Base-by-base conservation (phyloP, 2,888 invertebrate species). In the Agrilus mali region DNA sequence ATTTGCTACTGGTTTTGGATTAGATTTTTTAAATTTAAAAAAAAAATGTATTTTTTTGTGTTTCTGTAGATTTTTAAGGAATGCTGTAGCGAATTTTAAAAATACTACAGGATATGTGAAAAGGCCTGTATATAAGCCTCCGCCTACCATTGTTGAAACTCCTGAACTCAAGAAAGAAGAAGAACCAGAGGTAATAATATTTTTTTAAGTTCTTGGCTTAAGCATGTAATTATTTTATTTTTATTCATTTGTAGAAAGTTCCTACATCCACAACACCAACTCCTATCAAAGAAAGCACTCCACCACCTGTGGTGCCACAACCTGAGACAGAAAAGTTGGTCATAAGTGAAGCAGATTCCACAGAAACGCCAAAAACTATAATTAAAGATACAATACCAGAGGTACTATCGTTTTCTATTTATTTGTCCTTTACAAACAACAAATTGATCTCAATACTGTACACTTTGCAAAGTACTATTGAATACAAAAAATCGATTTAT, bases 51-150 rank as follows among this genome's bases (percentile, higher is more conserved):
- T 8, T 35, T 31, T 33, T 38, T 36, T 14, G 15, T 35, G 7
- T 39, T 36, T 43, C 47, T 53, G 16, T 77, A 63, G 92, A 54
- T 93, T 88, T 70, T 68, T 95, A 46, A 75, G 95, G 37, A 89
- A 84, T 55, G 86, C 90, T 1, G 94, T 95, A 1, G 80, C 81
- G 43, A 83, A 86, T 54, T 96, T 93, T 63, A 86, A 85, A 55
- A 93, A 92, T 65, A 87, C 90, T 58, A 90, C 90, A 1, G 93
- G 94, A 0, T 93, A 92, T 63, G 82, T 82, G 34, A 77, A 77
- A 51, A 65, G 69, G 45, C 65, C 65, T 14, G 47, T 56, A 3
- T 59, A 54, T 53, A 57, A 36, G 56, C 59, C 52, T 56, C 58
- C 44, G 50, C 55, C 22, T 17, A 51, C 42, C 32, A 49, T 32